Percentiles rank a stretch among this genome's conserved stretches.
Evolutionary conservation across 1,140 invertebrate species (phyloP).

Genomic region (Zaprionus vittiger): DNA sequence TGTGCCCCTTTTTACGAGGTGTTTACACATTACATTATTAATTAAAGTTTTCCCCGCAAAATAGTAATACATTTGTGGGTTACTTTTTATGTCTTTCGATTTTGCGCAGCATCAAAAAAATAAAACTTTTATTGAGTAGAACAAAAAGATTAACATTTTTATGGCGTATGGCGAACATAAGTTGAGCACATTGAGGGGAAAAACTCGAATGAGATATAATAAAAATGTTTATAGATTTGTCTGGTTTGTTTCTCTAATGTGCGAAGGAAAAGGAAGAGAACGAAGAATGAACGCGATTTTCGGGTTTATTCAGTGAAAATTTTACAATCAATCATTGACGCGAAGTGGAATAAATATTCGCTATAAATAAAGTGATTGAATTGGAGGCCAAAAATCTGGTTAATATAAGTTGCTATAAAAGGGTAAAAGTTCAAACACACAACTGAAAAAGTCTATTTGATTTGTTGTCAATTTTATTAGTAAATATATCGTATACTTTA

Average conservation of each 20-base stretch:
- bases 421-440: background rate
- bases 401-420: background rate
- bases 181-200: background rate
- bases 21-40: background rate
- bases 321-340: conserved; percentile 3
- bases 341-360: background rate
- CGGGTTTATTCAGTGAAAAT: background rate
- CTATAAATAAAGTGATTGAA: conserved; percentile 1
- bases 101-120: background rate
- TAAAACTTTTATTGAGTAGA: conserved; percentile 13
- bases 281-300: background rate
- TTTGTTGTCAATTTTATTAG: background rate
- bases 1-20: background rate
- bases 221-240: conserved; percentile 5
- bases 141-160: conserved; percentile 5
- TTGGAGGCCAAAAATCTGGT: background rate
- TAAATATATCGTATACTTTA: too few species aligned
- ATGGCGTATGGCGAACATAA: background rate
- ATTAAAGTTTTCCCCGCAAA: conserved; percentile 5
- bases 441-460: background rate
- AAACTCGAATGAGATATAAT: background rate
- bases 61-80: background rate
- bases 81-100: background rate
- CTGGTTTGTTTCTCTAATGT: background rate
- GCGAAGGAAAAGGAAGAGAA: background rate